These are phyloP conservation scores for Perithous albicinctus DNA, from an alignment of 2,888 invertebrate genomes.

Conservation along the genomic window DNA sequence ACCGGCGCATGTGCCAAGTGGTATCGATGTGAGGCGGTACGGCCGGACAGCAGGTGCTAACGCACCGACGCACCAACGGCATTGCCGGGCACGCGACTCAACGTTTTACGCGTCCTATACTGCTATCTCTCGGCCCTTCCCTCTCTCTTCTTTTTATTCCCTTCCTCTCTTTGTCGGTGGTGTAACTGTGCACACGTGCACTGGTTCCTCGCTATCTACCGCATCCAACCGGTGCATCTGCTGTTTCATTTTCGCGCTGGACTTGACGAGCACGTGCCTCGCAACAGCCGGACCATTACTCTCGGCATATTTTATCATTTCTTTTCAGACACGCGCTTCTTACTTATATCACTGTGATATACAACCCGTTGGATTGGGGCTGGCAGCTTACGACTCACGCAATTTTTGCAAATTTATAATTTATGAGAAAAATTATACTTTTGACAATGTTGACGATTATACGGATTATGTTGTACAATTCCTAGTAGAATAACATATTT, in stretches of 20 bases:
- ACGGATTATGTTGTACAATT: too few species aligned
- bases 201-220: slow-evolving; percentile 33
- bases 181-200: slow-evolving; percentile 33
- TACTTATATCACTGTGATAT: not conserved
- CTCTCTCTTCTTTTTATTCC: slow-evolving; percentile 9
- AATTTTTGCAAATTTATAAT: not conserved
- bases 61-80: slow-evolving; percentile 64
- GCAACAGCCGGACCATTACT: slow-evolving; percentile 39
- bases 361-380: not conserved
- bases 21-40: slow-evolving; percentile 75
- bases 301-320: not conserved
- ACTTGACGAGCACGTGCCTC: slow-evolving; percentile 42
- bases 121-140: slow-evolving; percentile 9
- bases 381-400: not conserved
- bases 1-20: slow-evolving; percentile 54
- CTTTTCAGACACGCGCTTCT: not conserved
- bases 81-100: slow-evolving; percentile 77
- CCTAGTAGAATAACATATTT: too few species aligned
- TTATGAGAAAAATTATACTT: too few species aligned
- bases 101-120: slow-evolving; percentile 52
- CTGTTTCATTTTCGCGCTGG: slow-evolving; percentile 54
- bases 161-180: not conserved
- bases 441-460: too few species aligned
- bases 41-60: slow-evolving; percentile 75
- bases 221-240: slow-evolving; percentile 62